Evolutionary conservation across 2,888 invertebrate genomes (phyloP), one percentile per base, ranked within the genome.

Genomic region (Papilio elwesi): DNA sequence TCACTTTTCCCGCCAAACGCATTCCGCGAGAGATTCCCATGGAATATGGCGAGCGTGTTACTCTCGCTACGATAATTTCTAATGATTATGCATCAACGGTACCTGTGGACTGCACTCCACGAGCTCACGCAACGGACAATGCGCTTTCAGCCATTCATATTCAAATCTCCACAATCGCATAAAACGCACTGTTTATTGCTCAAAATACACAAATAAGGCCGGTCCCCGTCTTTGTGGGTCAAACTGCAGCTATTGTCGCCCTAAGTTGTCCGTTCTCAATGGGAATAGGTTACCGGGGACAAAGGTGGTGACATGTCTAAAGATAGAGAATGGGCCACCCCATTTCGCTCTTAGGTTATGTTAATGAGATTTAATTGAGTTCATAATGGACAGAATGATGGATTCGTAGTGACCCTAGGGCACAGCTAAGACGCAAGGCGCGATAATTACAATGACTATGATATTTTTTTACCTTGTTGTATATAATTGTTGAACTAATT

Each of bases 101-200:
- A 88, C 89, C 90, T 89, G 90, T 43, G 43, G 80, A 83, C 82
- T 90, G 92, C 92, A 89, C 83, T 89, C 87, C 93, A 92, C 92
- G 93, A 91, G 93, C 93, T 93, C 87, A 85, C 85, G 84, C 92
- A 93, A 92, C 93, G 92, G 91, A 92, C 93, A 93, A 92, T 92
- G 87, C 90, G 87, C 90, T 91, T 92, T 91, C 90, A 90, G 70
- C 87, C 83, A 89, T 93, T 92, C 85, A 87, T 77, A 92, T 92
- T 91, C 81, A 88, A 93, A 93, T 92, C 85, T 86, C 66, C 83
- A 91, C 90, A 91, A 91, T 91, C 90, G 89, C 91, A 92, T 93
- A 92, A 93, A 93, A 92, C 86, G 90, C 90, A 89, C 92, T 93
- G 93, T 93, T 93, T 93, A 93, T 93, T 93, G 89, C 93, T 90